Base-by-base conservation (phyloP, 2,113 vertebrate species). In the Paramisgurnus dabryanus region DNA sequence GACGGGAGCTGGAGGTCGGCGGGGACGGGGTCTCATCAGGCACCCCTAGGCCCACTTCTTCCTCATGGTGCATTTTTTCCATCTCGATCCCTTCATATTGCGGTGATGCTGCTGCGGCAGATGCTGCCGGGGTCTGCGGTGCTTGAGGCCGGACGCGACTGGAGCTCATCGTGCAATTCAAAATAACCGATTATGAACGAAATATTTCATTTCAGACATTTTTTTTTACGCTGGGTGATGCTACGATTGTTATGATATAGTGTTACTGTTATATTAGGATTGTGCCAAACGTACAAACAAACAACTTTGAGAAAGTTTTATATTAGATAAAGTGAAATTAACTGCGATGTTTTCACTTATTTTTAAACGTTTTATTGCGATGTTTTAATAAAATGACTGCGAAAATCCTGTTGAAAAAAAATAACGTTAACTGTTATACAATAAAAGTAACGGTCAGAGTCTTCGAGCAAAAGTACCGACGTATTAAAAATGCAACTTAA, bases 1-100 rank as follows among this genome's bases (percentile, higher is more conserved):
- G 96, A 78, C 96, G 90, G 12, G 96, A 98, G 78, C 93, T 91
- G 15, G 93, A 88, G 47, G 92, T 91, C 4, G 93, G 93, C 5
- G 95, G 93, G 5, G 95, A 95, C 2, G 95, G 94, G 0, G 93
- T 91, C 3, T 85, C 90, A 3, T 87, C 82, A n/a, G 89, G 89
- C 47, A 93, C 92, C 39, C 93, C 90, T 39, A 91, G 89, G 5
- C 90, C 92, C 69, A 87, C 82, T 50, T 92, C 91, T 70, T 86
- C 27, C 27, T 34, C 91, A 39, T 91, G 90, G 45, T 90, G 91
- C 80, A 93, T 92, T 82, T 86, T 92, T 80, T 92, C 92, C 92
- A 93, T 93, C 87, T 94, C 93, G 53, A 94, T 92, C 1, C 91
- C 93, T 47, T 93, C 92, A 49, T 75, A 79, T 0, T 87, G 86